phyloP scores from a whole-genome alignment of 2,113 vertebrate species.

The Ictidomys tridecemlineatus region DNA sequence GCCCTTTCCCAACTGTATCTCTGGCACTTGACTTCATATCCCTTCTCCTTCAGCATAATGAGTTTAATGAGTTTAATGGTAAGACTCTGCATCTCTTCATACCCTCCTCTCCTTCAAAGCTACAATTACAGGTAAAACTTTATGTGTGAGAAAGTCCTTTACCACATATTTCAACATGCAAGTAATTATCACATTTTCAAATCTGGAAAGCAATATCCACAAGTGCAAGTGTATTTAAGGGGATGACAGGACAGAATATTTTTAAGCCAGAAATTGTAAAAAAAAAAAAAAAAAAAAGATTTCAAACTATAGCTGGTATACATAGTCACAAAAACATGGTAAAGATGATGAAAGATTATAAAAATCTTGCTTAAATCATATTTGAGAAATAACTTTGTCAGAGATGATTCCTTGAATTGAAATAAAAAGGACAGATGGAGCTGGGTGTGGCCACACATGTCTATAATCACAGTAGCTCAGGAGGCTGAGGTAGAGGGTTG shows the following conservation, averaged over 20 bases:
- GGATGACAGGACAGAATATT: not conserved
- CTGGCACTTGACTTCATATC: not conserved
- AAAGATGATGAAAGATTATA: not conserved
- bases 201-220: not conserved
- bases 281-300: not conserved
- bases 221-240: not conserved
- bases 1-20: not conserved
- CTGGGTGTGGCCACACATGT: no score
- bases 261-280: not conserved
- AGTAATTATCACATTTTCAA: slow-evolving; percentile 32
- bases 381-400: not conserved
- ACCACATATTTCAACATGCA: not conserved
- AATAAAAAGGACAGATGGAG: not conserved
- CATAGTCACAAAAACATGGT: not conserved
- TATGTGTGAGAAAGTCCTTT: not conserved
- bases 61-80: not conserved
- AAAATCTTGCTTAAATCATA: not conserved
- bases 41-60: not conserved
- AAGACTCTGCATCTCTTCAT: not conserved
- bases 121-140: not conserved
- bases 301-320: not conserved
- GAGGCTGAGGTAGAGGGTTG: no score
- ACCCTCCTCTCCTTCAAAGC: not conserved
- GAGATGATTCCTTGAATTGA: not conserved
- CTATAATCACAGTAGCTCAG: no score